A percentile compares a stretch with the other conserved stretches of the same genome.
Evolutionary conservation across 2,888 invertebrate species (phyloP).

Genomic region (Nephrotoma appendiculata): DNA sequence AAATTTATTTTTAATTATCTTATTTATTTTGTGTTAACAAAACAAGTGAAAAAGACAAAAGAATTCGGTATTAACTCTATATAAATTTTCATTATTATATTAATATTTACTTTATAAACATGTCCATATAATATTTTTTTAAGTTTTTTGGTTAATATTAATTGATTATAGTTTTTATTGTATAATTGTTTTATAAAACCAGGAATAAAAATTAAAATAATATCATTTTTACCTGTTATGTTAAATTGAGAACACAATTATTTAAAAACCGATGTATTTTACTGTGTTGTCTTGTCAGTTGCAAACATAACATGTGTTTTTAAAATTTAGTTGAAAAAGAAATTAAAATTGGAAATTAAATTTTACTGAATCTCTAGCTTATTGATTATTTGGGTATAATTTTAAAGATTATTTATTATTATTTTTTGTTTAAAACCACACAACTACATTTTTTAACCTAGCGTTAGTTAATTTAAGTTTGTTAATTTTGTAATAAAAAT

Average conservation of each 20-base stretch:
- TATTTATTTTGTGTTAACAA: conserved; percentile 4
- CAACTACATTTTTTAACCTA: conserved; percentile 3
- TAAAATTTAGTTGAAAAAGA: not conserved
- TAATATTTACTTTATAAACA: conserved; percentile 1
- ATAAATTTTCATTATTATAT: not conserved
- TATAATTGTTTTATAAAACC: not conserved
- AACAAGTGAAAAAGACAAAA: conserved; percentile 3
- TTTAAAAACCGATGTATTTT: not conserved
- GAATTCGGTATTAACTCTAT: not conserved
- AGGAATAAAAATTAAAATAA: not conserved
- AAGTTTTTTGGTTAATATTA: not conserved
- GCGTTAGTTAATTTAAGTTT: not conserved
- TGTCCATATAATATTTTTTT: conserved; percentile 3
- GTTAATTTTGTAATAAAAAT: not conserved
- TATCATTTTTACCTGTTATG: not conserved
- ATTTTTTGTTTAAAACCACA: conserved; percentile 1
- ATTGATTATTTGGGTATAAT: not conserved
- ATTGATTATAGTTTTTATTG: not conserved
- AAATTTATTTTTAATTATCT: not conserved
- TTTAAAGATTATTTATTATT: not conserved
- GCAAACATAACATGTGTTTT: not conserved
- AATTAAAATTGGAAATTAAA: not conserved
- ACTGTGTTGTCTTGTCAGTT: not conserved
- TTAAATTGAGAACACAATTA: not conserved
- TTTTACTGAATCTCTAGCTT: not conserved